Evolutionary conservation across 2,888 invertebrate species (phyloP).

Genomic region (Boloria selene): DNA sequence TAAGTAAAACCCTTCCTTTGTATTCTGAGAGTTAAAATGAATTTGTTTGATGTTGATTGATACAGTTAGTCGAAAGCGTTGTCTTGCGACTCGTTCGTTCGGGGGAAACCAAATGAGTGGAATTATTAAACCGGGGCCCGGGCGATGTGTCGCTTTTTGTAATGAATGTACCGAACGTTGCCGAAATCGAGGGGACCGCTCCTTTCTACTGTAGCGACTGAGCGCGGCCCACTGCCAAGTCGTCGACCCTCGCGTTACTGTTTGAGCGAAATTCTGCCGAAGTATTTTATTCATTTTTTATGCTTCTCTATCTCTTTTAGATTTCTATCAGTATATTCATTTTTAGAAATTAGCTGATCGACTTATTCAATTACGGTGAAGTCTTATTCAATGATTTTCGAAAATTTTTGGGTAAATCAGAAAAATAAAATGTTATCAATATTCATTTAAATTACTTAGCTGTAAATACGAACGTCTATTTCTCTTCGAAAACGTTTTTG

Average conservation of each 20-base stretch:
- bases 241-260: conserved; percentile 58
- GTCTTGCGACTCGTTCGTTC: conserved; percentile 63
- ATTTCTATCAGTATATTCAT: conserved; percentile 31
- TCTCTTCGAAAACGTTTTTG: conserved; percentile 9
- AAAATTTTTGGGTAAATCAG: background rate
- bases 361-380: background rate
- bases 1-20: conserved; percentile 25
- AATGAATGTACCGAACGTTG: conserved; percentile 68
- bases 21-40: conserved; percentile 25
- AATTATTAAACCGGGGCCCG: conserved; percentile 78
- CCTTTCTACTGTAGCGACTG: conserved; percentile 51
- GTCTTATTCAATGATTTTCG: too few relatives aligned
- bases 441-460: background rate
- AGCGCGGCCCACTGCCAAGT: conserved; percentile 47
- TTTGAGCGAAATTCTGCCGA: conserved; percentile 42
- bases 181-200: conserved; percentile 54
- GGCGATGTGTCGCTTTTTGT: conserved; percentile 79
- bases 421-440: background rate
- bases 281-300: conserved; percentile 34
- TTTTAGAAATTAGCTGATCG: conserved; percentile 23
- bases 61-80: conserved; percentile 79
- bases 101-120: conserved; percentile 77
- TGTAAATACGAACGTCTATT: conserved; percentile 11
- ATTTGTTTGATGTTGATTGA: conserved; percentile 82
- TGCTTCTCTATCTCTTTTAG: conserved; percentile 25